Evolutionary conservation across 2,888 invertebrate genomes (phyloP).

Genomic region (Ophraella communa): DNA sequence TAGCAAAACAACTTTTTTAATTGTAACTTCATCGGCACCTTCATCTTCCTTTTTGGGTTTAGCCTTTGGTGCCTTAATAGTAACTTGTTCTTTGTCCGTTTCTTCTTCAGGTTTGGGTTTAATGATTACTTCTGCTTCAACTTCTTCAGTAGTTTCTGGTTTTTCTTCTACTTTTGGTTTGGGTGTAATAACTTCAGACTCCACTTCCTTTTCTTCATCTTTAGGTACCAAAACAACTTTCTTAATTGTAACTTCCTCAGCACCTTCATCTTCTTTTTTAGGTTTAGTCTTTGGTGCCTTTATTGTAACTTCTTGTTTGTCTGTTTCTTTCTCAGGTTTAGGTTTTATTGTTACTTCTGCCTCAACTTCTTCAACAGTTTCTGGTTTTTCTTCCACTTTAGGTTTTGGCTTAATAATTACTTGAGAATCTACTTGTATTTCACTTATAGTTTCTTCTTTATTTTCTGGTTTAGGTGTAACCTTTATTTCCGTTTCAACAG

Average conservation of each 20-base stretch:
- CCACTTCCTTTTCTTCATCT: constrained; percentile 57
- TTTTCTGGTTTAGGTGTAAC: constrained; percentile 52
- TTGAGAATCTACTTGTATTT: constrained; percentile 42
- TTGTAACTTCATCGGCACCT: constrained; percentile 39
- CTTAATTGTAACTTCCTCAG: constrained; percentile 42
- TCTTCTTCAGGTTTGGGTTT: constrained; percentile 33
- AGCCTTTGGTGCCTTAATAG: constrained; percentile 40
- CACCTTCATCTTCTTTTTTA: constrained; percentile 47
- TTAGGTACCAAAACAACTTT: constrained; percentile 39
- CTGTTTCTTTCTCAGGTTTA: constrained; percentile 42
- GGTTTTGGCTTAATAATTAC: constrained; percentile 28
- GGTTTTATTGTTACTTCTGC: constrained; percentile 48
- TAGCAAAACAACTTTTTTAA: constrained; percentile 36
- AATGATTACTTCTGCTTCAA: constrained; percentile 35
- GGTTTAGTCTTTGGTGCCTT: constrained; percentile 45
- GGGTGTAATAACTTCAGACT: constrained; percentile 37
- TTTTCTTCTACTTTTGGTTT: constrained; percentile 56
- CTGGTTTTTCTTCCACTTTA: constrained; percentile 35
- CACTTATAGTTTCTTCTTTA: constrained; percentile 59
- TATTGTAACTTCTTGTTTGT: constrained; percentile 43
- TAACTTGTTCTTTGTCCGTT: constrained; percentile 42
- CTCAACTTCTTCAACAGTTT: constrained; percentile 41
- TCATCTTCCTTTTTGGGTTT: constrained; percentile 48
- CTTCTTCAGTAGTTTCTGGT: constrained; percentile 57
- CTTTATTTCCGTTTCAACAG: constrained; percentile 55